Percentiles rank a stretch among this genome's conserved stretches.
These are phyloP conservation scores for Amphipyra berbera DNA, from an alignment of 2,888 invertebrate genomes.

Conservation along the genomic window DNA sequence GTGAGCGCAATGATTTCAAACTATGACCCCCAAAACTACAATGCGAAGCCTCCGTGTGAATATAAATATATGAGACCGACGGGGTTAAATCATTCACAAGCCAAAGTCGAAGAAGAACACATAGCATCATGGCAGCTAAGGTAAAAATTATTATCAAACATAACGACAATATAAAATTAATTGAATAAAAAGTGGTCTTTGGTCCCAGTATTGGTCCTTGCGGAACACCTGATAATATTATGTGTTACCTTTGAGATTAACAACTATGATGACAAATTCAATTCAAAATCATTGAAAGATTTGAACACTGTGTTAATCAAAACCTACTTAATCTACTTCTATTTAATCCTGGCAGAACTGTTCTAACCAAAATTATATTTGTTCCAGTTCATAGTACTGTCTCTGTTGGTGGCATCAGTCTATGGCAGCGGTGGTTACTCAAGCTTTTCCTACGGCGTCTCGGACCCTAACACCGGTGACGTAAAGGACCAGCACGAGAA, in stretches of 20 bases:
- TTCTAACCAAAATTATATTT: constrained; percentile 40
- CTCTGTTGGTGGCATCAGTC: constrained; percentile 69
- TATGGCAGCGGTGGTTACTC: constrained; percentile 71
- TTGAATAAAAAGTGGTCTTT: neutral
- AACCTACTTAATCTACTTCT: neutral
- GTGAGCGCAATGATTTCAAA: constrained; percentile 71
- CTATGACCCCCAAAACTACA: constrained; percentile 77
- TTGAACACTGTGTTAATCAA: neutral
- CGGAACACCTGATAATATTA: neutral
- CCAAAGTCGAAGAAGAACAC: constrained; percentile 67
- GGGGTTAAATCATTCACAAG: constrained; percentile 71
- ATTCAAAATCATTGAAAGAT: neutral
- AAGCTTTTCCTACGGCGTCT: constrained; percentile 79
- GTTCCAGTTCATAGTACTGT: constrained; percentile 76
- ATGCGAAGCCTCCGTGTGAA: constrained; percentile 67
- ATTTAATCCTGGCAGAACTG: neutral
- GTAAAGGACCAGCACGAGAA: constrained; percentile 88
- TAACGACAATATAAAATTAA: neutral
- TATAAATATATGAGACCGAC: constrained; percentile 74
- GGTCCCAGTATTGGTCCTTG: constrained; percentile 10
- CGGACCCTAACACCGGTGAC: constrained; percentile 79
- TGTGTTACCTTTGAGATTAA: neutral
- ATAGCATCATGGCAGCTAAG: constrained; percentile 75
- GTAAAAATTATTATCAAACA: constrained; percentile 58
- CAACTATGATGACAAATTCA: neutral